Conservation (phyloP, 53 echinoderm and acorn worm genomes). For the Zoroaster sp. region DNA sequence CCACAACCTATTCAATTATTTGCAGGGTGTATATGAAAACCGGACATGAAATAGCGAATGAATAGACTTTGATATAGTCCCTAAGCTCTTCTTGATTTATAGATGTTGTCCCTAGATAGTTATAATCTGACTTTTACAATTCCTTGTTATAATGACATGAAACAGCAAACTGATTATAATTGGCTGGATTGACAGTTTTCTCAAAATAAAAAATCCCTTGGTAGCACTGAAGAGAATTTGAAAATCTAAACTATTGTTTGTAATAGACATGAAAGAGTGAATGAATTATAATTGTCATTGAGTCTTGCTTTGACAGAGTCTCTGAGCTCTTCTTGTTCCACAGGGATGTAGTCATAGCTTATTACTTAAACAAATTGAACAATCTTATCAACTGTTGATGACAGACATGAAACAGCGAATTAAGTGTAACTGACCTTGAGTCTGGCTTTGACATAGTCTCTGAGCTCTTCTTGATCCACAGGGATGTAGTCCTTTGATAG, state of each 20-base stretch:
- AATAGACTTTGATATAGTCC: conserved; percentile 87
- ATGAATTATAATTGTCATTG: neutral
- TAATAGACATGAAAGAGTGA: neutral
- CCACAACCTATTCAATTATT: too few relatives aligned
- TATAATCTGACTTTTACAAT: too few relatives aligned
- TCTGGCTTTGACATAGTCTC: conserved; percentile 94
- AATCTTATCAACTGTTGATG: neutral
- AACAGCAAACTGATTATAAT: too few relatives aligned
- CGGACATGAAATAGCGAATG: neutral
- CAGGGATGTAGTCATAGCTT: neutral
- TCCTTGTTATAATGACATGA: too few relatives aligned
- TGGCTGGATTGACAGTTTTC: too few relatives aligned
- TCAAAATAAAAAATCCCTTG: too few relatives aligned
- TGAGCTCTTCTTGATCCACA: conserved; percentile 93
- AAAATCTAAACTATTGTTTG: too few relatives aligned
- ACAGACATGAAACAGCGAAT: neutral
- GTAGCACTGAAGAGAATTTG: too few relatives aligned
- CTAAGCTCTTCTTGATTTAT: conserved; percentile 96
- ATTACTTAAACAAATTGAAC: neutral
- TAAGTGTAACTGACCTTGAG: conserved; percentile 71
- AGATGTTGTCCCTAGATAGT: conserved; percentile 96
- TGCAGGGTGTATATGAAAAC: too few relatives aligned
- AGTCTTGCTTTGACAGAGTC: too few relatives aligned
- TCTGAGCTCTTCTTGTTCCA: neutral
- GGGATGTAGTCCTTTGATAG: conserved; percentile 99